Percentiles rank a stretch among this genome's conserved stretches.
phyloP scores from a whole-genome alignment of 2,113 vertebrate species.

The Silurus meridionalis region DNA sequence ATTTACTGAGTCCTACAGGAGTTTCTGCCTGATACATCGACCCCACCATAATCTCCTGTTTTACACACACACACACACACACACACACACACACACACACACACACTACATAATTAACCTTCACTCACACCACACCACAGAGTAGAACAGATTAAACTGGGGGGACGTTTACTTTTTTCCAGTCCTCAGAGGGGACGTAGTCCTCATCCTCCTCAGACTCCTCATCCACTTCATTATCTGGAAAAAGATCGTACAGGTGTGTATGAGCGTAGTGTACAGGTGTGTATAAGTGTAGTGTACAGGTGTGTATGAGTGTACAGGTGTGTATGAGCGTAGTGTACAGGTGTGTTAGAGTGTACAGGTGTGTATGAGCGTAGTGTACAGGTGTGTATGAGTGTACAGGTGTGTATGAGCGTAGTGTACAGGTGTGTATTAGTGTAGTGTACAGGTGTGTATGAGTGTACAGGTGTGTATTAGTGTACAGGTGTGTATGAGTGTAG shows the following conservation, averaged over 20 bases:
- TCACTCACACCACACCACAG: background rate
- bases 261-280: background rate
- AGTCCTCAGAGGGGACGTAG: constrained; percentile 98
- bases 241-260: background rate
- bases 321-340: background rate
- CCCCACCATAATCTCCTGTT: constrained; percentile 98
- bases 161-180: constrained; percentile 86
- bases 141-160: background rate
- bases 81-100: constrained; percentile 49
- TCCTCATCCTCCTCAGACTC: constrained; percentile 99
- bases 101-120: background rate
- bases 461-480: background rate
- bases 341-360: background rate
- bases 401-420: too few relatives aligned
- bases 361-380: background rate
- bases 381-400: background rate
- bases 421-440: background rate
- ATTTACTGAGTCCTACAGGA: constrained; percentile 86
- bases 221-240: constrained; percentile 82
- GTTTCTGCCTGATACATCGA: constrained; percentile 99
- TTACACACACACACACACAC: constrained; percentile 45
- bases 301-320: background rate
- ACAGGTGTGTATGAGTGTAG: background rate
- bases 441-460: background rate
- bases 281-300: background rate